phyloP scores from a whole-genome alignment of 2,113 vertebrate genomes.

The Protobothrops flavoviridis region DNA sequence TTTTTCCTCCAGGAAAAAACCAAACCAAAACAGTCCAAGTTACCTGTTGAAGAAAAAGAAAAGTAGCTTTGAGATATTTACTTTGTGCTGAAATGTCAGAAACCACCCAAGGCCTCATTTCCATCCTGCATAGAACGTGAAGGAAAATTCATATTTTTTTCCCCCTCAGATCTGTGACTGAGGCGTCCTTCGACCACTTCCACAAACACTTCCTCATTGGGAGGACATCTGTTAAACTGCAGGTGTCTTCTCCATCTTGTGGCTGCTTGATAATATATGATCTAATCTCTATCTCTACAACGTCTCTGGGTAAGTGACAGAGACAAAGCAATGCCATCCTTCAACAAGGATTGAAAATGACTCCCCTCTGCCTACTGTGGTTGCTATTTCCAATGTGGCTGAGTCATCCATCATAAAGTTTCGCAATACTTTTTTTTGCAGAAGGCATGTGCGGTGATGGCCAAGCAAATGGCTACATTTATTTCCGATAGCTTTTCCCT shows the following conservation, averaged over 20 bases:
- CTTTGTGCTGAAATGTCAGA: background rate
- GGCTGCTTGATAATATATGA: conserved; percentile 73
- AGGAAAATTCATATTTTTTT: conserved; percentile 11
- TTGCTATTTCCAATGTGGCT: background rate
- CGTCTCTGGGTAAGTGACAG: conserved; percentile 63
- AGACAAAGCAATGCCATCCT: conserved; percentile 63
- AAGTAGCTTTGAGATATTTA: no score
- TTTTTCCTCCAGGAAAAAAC: no score
- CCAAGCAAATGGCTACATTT: background rate
- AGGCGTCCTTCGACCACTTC: conserved; percentile 15
- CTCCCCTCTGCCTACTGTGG: conserved; percentile 33
- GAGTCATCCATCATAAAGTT: conserved; percentile 28
- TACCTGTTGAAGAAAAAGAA: no score
- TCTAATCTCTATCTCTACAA: conserved; percentile 69
- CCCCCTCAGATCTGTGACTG: background rate
- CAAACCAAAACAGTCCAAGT: background rate
- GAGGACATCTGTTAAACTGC: conserved; percentile 74
- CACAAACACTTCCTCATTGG: conserved; percentile 67
- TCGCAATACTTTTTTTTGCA: background rate
- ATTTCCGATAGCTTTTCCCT: background rate
- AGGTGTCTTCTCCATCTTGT: conserved; percentile 70
- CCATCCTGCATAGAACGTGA: background rate
- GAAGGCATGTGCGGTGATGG: background rate
- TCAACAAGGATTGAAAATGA: conserved; percentile 51
- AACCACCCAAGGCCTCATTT: background rate